Conservation (phyloP, 1,140 invertebrate genomes). For the Psix sp. region DNA sequence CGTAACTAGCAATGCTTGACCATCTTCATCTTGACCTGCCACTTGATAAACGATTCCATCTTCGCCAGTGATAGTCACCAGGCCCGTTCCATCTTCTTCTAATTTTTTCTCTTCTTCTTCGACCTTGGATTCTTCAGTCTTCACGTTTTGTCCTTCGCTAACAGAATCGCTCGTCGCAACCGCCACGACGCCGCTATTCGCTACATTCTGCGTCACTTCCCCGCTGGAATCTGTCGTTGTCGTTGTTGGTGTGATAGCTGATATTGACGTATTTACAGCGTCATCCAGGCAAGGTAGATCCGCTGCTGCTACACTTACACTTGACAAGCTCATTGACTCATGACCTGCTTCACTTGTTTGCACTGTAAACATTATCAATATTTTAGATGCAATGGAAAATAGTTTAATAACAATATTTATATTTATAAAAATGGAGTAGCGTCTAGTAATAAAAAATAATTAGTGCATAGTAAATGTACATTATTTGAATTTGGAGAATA, state of each 20-base stretch:
- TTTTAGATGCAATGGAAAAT: not conserved
- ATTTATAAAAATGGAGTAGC: too few relatives aligned
- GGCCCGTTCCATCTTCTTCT: constrained; percentile 67
- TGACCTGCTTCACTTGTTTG: constrained; percentile 56
- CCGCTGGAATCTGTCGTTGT: constrained; percentile 7
- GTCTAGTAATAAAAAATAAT: too few relatives aligned
- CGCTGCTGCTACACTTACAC: constrained; percentile 73
- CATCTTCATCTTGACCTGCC: constrained; percentile 85
- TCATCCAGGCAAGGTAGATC: constrained; percentile 75
- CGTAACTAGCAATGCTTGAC: constrained; percentile 84
- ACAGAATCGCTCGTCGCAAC: not conserved
- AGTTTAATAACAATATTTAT: too few relatives aligned
- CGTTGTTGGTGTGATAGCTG: constrained; percentile 10
- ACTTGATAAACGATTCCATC: constrained; percentile 80
- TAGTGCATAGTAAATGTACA: too few relatives aligned
- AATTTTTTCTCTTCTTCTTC: constrained; percentile 60
- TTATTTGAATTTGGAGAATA: too few relatives aligned
- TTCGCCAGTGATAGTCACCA: constrained; percentile 78
- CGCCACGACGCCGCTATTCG: constrained; percentile 5
- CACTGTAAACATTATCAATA: constrained; percentile 24
- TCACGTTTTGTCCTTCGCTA: constrained; percentile 33
- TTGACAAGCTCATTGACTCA: constrained; percentile 63
- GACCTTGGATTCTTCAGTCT: constrained; percentile 53
- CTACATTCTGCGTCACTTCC: constrained; percentile 19
- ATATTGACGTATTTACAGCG: constrained; percentile 39